These are phyloP conservation scores for Phanerotoma sp. DNA, from an alignment of 2,888 invertebrate species.

Conservation along the genomic window DNA sequence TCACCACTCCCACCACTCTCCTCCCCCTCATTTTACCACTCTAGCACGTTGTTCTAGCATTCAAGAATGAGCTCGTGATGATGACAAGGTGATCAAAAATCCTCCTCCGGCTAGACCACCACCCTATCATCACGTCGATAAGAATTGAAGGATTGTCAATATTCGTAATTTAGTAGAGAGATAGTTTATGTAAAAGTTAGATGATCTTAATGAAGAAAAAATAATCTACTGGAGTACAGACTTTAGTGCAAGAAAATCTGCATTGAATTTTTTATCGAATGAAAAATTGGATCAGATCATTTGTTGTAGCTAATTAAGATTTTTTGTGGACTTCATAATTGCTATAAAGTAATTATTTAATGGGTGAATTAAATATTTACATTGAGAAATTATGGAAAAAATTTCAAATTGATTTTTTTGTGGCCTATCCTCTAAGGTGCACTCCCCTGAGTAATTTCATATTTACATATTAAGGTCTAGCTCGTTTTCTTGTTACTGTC, in stretches of 20 bases:
- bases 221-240: not conserved
- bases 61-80: conserved; percentile 10
- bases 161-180: conserved; percentile 11
- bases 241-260: not conserved
- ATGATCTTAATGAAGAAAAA: not conserved
- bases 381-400: too few relatives aligned
- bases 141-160: conserved; percentile 16
- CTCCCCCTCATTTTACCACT: not conserved
- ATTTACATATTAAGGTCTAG: too few relatives aligned
- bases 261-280: too few relatives aligned
- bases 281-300: too few relatives aligned
- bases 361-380: too few relatives aligned
- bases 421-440: too few relatives aligned
- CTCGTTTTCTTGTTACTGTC: too few relatives aligned
- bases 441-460: too few relatives aligned
- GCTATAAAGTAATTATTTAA: too few relatives aligned
- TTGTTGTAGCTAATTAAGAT: too few relatives aligned
- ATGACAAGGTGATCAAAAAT: conserved; percentile 18
- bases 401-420: too few relatives aligned
- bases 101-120: not conserved
- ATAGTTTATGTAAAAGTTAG: conserved; percentile 1
- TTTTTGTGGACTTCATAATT: too few relatives aligned
- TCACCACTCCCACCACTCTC: not conserved
- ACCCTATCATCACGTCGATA: not conserved
- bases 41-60: not conserved